Conservation (phyloP, 2,113 vertebrate species). For the Seriola rivoliana region DNA sequence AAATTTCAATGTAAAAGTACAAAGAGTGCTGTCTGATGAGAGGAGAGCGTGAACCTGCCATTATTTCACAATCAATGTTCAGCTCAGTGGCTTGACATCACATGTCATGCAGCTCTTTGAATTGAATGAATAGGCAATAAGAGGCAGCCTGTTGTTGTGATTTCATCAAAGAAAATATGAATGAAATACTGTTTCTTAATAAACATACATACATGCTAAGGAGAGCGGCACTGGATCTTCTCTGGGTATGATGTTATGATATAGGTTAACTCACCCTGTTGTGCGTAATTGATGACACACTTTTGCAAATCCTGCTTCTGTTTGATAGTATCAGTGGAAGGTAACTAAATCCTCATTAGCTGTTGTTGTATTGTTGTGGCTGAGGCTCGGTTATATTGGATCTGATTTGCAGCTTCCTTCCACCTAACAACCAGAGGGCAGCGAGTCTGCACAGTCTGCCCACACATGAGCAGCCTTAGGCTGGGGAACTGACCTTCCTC, state of each 20-base stretch:
- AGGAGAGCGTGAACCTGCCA: not conserved
- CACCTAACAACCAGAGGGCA: constrained; percentile 14
- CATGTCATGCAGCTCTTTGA: constrained; percentile 5
- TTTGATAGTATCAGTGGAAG: constrained; percentile 20
- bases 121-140: constrained; percentile 6
- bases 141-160: not conserved
- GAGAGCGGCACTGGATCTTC: not conserved
- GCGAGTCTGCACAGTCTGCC: constrained; percentile 18
- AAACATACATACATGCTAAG: not conserved
- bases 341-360: constrained; percentile 42
- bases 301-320: constrained; percentile 26
- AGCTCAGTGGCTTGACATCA: not conserved
- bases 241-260: constrained; percentile 3
- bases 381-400: constrained; percentile 37
- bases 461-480: constrained; percentile 43
- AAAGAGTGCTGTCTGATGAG: constrained; percentile 3
- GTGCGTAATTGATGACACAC: constrained; percentile 32
- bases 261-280: not conserved
- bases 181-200: not conserved
- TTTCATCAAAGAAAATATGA: not conserved
- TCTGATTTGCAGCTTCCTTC: constrained; percentile 41
- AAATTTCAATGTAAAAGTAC: constrained; percentile 6
- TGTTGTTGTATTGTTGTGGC: constrained; percentile 39
- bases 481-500: constrained; percentile 60
- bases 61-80: constrained; percentile 13